Evolutionary conservation across 2,888 invertebrate genomes (phyloP), one percentile per base, ranked within the genome.

Genomic region (Pseudolycoriella hygida): DNA sequence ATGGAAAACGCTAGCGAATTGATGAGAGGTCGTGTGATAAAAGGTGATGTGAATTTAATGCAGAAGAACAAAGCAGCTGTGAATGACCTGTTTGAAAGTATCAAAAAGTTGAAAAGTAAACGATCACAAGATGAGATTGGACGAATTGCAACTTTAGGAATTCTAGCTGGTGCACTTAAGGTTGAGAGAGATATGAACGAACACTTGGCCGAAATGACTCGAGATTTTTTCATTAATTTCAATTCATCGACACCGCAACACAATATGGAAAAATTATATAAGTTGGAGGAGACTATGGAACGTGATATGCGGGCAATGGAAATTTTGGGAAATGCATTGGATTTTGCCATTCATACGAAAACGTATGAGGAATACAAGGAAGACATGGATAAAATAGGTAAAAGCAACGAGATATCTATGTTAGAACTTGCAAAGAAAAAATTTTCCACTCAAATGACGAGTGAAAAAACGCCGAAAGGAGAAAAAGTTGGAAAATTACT

Each of bases 111-210:
- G 17, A 56, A 61, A 50, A 50, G 55, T 2, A 58, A 53, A 42
- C 46, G 60, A 40, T 49, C 60, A 2, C 53, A 53, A 3, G 49
- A 59, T 40, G 62, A 65, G 40, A 45, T 64, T 14, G 54, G 55
- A 15, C 56, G 56, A 0, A 46, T 64, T 4, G 59, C 58, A 1
- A 55, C 58, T 0, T 50, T 64, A 2, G 65, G 63, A 1, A 47
- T 64, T 14, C 47, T 64, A 1, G 58, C 63, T 42, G 65, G 65
- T 1, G 60, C 61, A 2, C 50, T 56, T 10, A 54, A 59, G 47
- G 57, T 58, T 0, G 60, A 64, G 47, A 51, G 58, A 37, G 53
- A 55, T 32, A 59, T 64, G 59, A 60, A 60, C 40, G 49, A 56
- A 38, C 54, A 62, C 43, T 45, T 64, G 42, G 55, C 58, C 5